Evolutionary conservation across 2,888 invertebrate genomes (phyloP).

Genomic region (Brassicogethes aeneus): DNA sequence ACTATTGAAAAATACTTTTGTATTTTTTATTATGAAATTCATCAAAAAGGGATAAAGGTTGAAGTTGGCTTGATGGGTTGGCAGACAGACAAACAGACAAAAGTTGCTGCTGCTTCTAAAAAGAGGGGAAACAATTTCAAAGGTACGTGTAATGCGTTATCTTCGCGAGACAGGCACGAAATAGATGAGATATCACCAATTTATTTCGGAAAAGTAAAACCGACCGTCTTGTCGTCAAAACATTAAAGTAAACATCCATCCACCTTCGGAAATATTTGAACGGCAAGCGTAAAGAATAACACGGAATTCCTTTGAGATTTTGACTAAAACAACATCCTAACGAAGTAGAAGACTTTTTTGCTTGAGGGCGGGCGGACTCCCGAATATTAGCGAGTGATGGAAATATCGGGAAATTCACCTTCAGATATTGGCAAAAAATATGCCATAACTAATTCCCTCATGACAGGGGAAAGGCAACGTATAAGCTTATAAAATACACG

Average conservation of each 20-base stretch:
- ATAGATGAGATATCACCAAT: slow-evolving; percentile 16
- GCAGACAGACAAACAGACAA: no score
- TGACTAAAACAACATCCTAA: slow-evolving; percentile 16
- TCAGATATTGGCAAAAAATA: no score
- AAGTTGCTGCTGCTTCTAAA: background rate
- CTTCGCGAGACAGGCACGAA: background rate
- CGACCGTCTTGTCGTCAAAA: slow-evolving; percentile 1
- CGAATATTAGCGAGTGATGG: no score
- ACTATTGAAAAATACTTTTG: no score
- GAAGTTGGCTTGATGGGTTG: background rate
- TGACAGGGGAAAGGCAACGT: no score
- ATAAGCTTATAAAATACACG: no score
- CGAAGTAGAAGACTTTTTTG: no score
- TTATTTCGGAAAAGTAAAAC: slow-evolving; percentile 8
- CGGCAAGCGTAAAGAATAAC: slow-evolving; percentile 15
- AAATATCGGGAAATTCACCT: no score
- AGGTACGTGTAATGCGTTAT: background rate
- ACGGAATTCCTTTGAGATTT: slow-evolving; percentile 16
- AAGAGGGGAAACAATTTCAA: background rate
- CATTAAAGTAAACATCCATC: background rate
- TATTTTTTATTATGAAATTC: background rate
- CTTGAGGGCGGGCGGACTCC: no score
- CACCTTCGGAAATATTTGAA: slow-evolving; percentile 14
- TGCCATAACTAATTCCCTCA: no score
- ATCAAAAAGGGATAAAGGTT: background rate